Evolutionary conservation across 2,888 invertebrate genomes (phyloP), one percentile per base, ranked within the genome.

Genomic region (Mechanitis messenoides): DNA sequence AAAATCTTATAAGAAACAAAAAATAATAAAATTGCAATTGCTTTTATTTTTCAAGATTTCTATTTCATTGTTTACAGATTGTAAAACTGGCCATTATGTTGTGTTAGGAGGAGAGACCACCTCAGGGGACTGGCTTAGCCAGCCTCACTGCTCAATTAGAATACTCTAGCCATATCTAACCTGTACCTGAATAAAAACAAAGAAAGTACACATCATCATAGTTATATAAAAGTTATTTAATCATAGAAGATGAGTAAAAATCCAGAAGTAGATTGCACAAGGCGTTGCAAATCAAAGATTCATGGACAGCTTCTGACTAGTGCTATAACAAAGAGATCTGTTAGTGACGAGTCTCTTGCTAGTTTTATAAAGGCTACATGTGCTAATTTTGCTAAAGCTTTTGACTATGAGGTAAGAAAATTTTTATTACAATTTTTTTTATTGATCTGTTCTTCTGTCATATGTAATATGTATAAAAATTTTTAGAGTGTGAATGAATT

Each of bases 271-370:
- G 92, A 92, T 68, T 94, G 94, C 78, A 93, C 92, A 0, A 81
- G 79, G 47, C 88, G 91, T 68, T 93, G 93, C 72, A 87, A 79
- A 69, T 93, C 93, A 53, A 80, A 86, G 38, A 79, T 80, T 58
- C 93, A 92, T 70, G 93, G 92, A 33, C 88, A 92, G 66, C 81
- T 87, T 38, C 85, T 94, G n/a, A 93, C 92, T 0, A 90, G 92
- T 67, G 92, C 93, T 6, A 87, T 94, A 56, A 93, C 94, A 0
- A 93, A 93, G 77, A 89, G 93, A 68, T 91, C 91, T 11, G 83
- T 93, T 45, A 84, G 84, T 1, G 92, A 93, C 79, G 83, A 86
- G 45, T 91, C 92, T 45, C 77, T 94, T 56, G 92, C 91, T 3
- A 90, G 92, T 53, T 92, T 88, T 66, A 87, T 93, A 63, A 91